Conservation (phyloP, 1,140 invertebrate genomes). For the Drosophila parabipectinata region DNA sequence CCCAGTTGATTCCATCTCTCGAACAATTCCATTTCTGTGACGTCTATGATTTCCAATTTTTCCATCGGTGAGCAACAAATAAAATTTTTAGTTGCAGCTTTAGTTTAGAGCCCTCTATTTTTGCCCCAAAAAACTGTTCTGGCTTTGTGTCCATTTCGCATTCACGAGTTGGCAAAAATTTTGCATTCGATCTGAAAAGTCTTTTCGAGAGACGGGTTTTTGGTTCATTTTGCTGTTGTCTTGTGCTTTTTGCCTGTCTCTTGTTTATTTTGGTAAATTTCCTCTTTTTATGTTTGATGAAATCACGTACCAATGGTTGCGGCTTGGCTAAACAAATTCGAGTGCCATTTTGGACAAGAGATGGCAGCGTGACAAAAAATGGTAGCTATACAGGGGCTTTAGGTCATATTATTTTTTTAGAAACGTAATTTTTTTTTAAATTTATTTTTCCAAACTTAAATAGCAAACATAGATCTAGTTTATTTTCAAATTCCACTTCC, state of each 20-base stretch:
- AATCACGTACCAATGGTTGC: conserved; percentile 72
- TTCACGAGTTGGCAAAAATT: conserved; percentile 81
- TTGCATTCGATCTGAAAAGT: conserved; percentile 80
- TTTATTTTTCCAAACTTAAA: too few species aligned
- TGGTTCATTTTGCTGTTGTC: not conserved
- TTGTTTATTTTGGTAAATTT: conserved; percentile 51
- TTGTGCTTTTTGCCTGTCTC: conserved; percentile 17
- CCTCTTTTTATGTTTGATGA: conserved; percentile 76
- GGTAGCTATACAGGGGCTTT: not conserved
- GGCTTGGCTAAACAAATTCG: conserved; percentile 44
- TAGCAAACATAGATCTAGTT: too few species aligned
- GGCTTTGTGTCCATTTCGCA: conserved; percentile 63
- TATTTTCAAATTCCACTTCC: too few species aligned
- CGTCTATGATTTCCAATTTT: conserved; percentile 59
- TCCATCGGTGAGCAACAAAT: conserved; percentile 15
- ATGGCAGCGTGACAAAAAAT: conserved; percentile 29
- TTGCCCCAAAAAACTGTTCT: conserved; percentile 12
- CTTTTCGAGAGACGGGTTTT: conserved; percentile 50
- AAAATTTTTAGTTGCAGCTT: conserved; percentile 42
- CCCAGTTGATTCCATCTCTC: not conserved
- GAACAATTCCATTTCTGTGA: conserved; percentile 37
- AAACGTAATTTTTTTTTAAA: too few species aligned
- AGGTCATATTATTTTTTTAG: too few species aligned
- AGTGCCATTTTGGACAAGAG: conserved; percentile 24
- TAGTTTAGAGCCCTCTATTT: conserved; percentile 21